Conservation (phyloP, 2,797 vertebrate genomes). For the Lepilemur septentrionalis region DNA sequence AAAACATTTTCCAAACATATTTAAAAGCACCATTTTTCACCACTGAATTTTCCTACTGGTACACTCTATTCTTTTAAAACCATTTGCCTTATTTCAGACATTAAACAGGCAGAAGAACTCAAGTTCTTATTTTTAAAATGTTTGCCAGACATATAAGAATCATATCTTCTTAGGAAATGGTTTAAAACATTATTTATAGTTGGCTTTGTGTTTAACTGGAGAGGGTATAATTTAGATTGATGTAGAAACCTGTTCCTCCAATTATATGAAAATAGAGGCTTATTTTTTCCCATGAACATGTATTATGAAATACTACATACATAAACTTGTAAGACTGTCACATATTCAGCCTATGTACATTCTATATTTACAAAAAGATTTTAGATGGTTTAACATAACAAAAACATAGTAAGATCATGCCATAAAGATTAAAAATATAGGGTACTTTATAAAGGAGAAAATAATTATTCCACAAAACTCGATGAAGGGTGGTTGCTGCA, state of each 20-base stretch:
- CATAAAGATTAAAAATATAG: neutral
- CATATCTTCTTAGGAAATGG: conserved; percentile 17
- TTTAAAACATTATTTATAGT: conserved; percentile 21
- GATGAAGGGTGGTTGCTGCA: neutral
- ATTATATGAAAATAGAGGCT: conserved; percentile 1
- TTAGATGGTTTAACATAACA: neutral
- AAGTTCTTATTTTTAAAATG: conserved; percentile 18
- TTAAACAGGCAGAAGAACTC: neutral
- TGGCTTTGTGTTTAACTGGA: neutral
- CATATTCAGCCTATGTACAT: neutral
- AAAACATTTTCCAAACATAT: conserved; percentile 36
- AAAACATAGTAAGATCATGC: neutral
- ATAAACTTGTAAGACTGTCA: neutral
- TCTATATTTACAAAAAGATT: conserved; percentile 14
- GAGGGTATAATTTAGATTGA: neutral
- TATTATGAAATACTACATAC: neutral
- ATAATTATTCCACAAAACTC: conserved; percentile 1
- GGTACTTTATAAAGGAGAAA: neutral
- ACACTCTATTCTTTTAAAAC: conserved; percentile 16
- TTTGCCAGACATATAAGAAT: neutral
- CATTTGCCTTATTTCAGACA: neutral
- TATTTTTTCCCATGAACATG: neutral
- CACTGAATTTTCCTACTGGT: conserved; percentile 25
- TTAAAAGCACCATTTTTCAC: conserved; percentile 16
- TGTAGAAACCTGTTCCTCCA: neutral